Base-by-base conservation (phyloP, 2,888 invertebrate species). In the Noctua janthe region DNA sequence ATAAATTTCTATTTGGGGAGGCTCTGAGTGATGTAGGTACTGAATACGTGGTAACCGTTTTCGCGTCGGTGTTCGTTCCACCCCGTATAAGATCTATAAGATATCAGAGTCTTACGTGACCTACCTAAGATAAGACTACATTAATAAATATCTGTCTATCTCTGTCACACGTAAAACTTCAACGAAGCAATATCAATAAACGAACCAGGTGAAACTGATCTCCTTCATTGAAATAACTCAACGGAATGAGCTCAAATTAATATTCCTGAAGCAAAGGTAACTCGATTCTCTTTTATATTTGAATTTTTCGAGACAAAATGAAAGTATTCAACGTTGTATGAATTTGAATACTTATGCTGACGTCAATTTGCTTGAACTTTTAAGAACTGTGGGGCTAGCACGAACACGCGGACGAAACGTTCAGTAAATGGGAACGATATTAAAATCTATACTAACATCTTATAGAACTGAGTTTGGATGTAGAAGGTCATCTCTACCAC, bases 321-420 rank as follows among this genome's bases (percentile, higher is more conserved):
- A 80, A 80, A 85, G 73, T 78, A 78, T 82, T 81, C 79, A 78
- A 82, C 86, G 88, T 83, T 85, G 74, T 82, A 86, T 88, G 88
- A 88, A 88, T 89, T 85, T 89, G 87, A 87, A 88, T 82, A 77
- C 75, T 69, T 69, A 17, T 49, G 39, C 71, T 43, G 64, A 59
- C 76, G 78, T 80, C 78, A 85, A 70, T 85, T 82, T 72, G 49
- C 78, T 84, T 83, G 70, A 80, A 70, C 71, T 87, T 87, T 70
- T 73, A 62, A 75, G 54, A 81, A 66, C 11, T 59, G n/a, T n/a
- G n/a, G 47, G 66, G 20, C 66, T 66, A 39, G 10, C 10, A 29
- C 10, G 69, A 47, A 47, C n/a, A 15, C 3, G 7, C n/a, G 8
- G 7, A 47, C 7, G 7, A 43, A 13, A 23, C 11, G 66, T 43